A percentile compares a stretch with the other conserved stretches of the same genome.
Conservation (phyloP, 2,113 vertebrate genomes). For the Hippocampus abdominalis region DNA sequence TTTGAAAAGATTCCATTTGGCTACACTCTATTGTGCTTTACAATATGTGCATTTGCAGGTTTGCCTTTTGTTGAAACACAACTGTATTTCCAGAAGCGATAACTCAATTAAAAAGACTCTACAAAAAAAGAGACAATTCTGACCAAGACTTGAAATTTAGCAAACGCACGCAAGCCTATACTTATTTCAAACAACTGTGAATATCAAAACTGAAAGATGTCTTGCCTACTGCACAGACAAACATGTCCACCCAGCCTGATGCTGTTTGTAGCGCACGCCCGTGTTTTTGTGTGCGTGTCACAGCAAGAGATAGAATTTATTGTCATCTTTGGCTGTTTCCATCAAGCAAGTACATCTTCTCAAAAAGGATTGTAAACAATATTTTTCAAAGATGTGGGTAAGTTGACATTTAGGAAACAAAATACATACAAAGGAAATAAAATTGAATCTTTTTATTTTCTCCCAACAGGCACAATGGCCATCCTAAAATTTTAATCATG, state of each 20-base stretch:
- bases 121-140: neutral
- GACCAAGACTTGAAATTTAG: neutral
- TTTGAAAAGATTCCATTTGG: neutral
- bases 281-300: constrained; percentile 18
- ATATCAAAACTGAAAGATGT: constrained; percentile 21
- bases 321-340: constrained; percentile 43
- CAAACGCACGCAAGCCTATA: constrained; percentile 7
- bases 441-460: constrained; percentile 6
- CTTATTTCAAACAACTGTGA: constrained; percentile 17
- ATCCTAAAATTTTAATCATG: constrained; percentile 30
- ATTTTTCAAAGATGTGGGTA: constrained; percentile 34
- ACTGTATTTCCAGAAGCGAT: neutral
- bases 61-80: neutral
- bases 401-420: constrained; percentile 24
- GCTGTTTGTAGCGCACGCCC: constrained; percentile 5
- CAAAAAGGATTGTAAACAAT: constrained; percentile 24
- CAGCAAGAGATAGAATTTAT: constrained; percentile 40
- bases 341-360: constrained; percentile 31
- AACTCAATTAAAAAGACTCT: neutral
- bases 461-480: constrained; percentile 14
- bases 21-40: neutral
- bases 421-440: constrained; percentile 3
- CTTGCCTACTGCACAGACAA: constrained; percentile 3
- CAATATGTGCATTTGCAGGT: neutral
- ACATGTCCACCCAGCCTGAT: constrained; percentile 7